Evolutionary conservation across 2,888 invertebrate species (phyloP).

Genomic region (Quadroppia sp.): DNA sequence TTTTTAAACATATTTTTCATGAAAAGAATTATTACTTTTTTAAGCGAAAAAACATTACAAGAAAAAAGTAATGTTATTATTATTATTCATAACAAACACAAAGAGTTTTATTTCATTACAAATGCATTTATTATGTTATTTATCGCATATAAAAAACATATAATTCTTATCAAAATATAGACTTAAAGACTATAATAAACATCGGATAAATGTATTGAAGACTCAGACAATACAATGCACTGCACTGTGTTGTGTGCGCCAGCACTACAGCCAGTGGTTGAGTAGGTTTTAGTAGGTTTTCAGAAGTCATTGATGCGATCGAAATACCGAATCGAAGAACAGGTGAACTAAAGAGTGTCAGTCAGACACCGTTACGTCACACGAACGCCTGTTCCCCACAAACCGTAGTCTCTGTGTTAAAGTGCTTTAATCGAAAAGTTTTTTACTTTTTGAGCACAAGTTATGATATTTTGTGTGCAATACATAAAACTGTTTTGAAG

Average conservation of each 20-base stretch:
- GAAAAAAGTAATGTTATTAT: too few relatives aligned
- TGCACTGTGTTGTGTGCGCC: neutral
- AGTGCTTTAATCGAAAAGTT: too few relatives aligned
- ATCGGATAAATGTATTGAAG: neutral
- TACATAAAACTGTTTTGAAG: neutral
- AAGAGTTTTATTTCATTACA: too few relatives aligned
- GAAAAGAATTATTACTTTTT: neutral
- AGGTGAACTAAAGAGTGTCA: conserved; percentile 34
- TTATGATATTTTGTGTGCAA: conserved; percentile 9
- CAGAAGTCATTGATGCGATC: conserved; percentile 22
- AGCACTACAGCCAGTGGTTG: conserved; percentile 5
- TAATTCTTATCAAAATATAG: neutral
- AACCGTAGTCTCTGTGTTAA: neutral
- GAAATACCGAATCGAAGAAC: conserved; percentile 23
- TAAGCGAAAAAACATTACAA: neutral
- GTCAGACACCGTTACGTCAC: conserved; percentile 2
- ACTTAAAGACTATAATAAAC: neutral
- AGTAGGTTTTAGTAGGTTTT: conserved; percentile 32
- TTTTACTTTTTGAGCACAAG: too few relatives aligned
- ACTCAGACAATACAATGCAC: conserved; percentile 2
- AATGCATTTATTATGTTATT: too few relatives aligned
- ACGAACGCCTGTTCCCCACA: neutral
- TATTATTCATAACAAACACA: too few relatives aligned
- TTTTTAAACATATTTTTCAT: neutral
- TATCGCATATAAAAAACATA: neutral